phyloP scores from a whole-genome alignment of 2,888 invertebrate genomes.

The Seira musarum region DNA sequence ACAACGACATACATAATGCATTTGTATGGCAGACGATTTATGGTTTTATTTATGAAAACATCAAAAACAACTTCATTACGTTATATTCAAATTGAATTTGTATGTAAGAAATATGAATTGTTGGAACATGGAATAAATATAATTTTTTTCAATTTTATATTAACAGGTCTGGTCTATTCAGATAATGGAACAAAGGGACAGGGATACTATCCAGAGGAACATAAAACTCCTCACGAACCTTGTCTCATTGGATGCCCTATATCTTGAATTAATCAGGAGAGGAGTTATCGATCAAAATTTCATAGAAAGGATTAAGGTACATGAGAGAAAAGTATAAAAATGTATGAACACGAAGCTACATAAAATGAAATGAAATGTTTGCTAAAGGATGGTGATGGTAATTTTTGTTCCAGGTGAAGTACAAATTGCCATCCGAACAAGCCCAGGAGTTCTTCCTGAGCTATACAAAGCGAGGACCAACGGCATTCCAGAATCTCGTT shows the following conservation, averaged over 20 bases:
- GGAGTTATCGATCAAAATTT: conserved; percentile 59
- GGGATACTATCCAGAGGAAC: conserved; percentile 61
- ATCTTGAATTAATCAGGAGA: conserved; percentile 47
- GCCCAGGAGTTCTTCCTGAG: conserved; percentile 65
- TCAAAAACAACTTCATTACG: too few species aligned
- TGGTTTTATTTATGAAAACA: too few species aligned
- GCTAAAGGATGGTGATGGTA: background rate
- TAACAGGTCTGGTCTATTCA: too few species aligned
- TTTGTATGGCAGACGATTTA: too few species aligned
- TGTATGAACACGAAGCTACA: too few species aligned
- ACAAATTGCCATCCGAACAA: conserved; percentile 47
- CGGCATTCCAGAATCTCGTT: conserved; percentile 56
- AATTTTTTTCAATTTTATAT: too few species aligned
- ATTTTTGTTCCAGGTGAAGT: conserved; percentile 11
- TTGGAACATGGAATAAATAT: too few species aligned
- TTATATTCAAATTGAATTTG: too few species aligned
- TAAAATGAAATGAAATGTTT: too few species aligned
- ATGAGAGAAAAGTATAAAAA: too few species aligned
- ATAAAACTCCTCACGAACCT: conserved; percentile 49
- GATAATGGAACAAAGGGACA: conserved; percentile 57
- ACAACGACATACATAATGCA: too few species aligned
- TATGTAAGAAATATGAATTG: too few species aligned
- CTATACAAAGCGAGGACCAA: conserved; percentile 64
- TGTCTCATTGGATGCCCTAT: conserved; percentile 53
- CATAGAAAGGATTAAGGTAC: conserved; percentile 58